Evolutionary conservation across 2,888 invertebrate species (phyloP).

Genomic region (Tethea ocularis): DNA sequence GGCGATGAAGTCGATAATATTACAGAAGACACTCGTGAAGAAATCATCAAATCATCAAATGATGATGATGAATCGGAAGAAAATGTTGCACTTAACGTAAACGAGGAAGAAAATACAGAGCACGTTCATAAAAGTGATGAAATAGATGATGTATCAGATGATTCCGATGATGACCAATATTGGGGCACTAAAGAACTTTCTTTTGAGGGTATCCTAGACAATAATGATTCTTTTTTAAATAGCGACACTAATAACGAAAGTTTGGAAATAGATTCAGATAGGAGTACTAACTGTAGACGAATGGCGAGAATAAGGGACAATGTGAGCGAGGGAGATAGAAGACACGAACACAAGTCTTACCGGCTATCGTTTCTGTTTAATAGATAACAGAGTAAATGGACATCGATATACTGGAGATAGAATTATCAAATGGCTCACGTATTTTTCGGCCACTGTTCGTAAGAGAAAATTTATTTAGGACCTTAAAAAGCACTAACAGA

Average conservation of each 20-base stretch:
- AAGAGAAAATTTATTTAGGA: neutral
- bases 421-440: neutral
- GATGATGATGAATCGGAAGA: neutral
- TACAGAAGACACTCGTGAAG: neutral
- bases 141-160: neutral
- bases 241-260: neutral
- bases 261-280: neutral
- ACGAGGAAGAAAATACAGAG: neutral
- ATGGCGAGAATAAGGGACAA: neutral
- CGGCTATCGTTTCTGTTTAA: slow-evolving; percentile 15
- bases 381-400: slow-evolving; percentile 25
- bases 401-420: neutral
- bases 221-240: neutral
- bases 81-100: neutral
- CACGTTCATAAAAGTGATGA: neutral
- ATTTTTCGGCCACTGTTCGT: neutral
- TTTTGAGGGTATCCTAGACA: neutral
- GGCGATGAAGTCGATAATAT: neutral
- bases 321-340: neutral
- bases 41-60: neutral
- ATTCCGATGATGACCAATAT: neutral
- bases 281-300: neutral
- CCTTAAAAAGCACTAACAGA: neutral
- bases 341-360: neutral
- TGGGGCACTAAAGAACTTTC: neutral